These are phyloP conservation scores for Creontiades dilutus DNA, from an alignment of 2,888 invertebrate species.

Conservation along the genomic window DNA sequence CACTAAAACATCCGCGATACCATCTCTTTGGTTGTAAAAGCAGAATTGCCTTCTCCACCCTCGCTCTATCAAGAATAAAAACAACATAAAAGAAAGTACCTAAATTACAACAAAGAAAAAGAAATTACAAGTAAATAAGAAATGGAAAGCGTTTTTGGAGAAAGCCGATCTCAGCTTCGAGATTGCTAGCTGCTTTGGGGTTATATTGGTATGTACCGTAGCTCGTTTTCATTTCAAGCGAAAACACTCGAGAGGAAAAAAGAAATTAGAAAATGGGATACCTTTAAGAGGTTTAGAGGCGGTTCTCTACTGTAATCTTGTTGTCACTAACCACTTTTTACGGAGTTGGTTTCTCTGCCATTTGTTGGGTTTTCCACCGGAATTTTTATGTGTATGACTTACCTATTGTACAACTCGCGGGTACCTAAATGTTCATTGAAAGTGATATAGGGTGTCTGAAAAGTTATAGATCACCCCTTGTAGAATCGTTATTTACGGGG, in stretches of 20 bases:
- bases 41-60: background rate
- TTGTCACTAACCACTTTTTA: background rate
- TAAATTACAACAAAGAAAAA: background rate
- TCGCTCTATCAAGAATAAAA: background rate
- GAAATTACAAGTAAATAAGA: conserved; percentile 1
- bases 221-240: background rate
- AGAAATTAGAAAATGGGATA: background rate
- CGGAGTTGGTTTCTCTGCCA: too few species aligned
- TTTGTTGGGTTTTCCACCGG: too few species aligned
- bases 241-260: background rate
- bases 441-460: too few species aligned
- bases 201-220: background rate
- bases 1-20: background rate
- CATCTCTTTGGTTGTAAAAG: background rate
- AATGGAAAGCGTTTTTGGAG: background rate
- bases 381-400: too few species aligned
- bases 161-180: background rate
- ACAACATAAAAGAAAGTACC: background rate
- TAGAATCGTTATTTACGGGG: too few species aligned
- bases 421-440: too few species aligned
- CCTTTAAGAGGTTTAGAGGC: background rate
- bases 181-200: background rate
- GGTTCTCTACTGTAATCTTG: background rate
- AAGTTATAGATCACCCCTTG: too few species aligned
- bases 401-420: too few species aligned